phyloP scores from a whole-genome alignment of 23 tunicate species.

The Oikopleura vanhoeffeni region DNA sequence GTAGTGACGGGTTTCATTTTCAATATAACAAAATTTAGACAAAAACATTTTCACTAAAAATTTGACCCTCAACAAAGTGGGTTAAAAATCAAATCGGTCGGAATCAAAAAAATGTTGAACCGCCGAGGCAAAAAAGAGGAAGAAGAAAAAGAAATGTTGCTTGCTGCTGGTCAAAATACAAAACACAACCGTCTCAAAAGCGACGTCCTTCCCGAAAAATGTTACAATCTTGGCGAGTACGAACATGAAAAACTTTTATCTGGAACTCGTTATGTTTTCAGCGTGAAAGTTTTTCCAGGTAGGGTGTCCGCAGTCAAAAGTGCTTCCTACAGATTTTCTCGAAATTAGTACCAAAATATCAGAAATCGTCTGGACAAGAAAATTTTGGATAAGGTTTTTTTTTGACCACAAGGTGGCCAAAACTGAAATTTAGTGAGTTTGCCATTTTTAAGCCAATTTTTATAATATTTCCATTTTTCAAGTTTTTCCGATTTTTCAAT shows the following conservation, averaged over 20 bases:
- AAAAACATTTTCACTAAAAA: too few species aligned
- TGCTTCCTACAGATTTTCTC: too few species aligned
- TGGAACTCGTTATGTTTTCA: not conserved
- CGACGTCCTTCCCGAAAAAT: not conserved
- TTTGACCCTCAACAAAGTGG: too few species aligned
- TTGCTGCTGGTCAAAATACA: not conserved
- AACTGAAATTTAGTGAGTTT: too few species aligned
- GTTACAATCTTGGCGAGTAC: slow-evolving; percentile 9
- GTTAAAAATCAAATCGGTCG: not conserved
- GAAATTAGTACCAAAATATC: too few species aligned
- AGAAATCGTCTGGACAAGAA: too few species aligned
- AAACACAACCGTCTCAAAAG: not conserved
- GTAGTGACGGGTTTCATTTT: too few species aligned
- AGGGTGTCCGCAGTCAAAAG: too few species aligned
- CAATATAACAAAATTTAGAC: too few species aligned
- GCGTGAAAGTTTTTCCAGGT: not conserved
- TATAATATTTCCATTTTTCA: not conserved
- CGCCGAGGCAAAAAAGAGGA: slow-evolving; percentile 15
- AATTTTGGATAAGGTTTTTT: too few species aligned
- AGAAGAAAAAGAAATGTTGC: not conserved
- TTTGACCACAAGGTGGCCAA: too few species aligned
- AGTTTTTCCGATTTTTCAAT: too few species aligned
- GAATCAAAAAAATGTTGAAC: not conserved
- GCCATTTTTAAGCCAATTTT: slow-evolving; percentile 26
- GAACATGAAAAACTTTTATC: slow-evolving; percentile 2